Evolutionary conservation across 2,113 vertebrate species (phyloP).

Genomic region (Carettochelys insculpta): DNA sequence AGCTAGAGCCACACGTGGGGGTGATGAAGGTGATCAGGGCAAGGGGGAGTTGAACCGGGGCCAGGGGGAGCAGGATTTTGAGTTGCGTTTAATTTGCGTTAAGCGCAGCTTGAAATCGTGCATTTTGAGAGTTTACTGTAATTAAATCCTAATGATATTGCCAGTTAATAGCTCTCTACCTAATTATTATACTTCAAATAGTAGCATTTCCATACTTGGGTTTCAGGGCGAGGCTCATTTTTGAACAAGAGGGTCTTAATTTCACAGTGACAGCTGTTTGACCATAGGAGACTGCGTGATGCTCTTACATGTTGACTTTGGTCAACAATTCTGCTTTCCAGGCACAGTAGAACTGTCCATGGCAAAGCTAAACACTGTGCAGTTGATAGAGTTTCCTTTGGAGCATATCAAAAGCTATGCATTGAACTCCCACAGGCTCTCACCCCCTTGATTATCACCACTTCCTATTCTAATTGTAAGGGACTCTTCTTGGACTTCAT

Average conservation of each 20-base stretch:
- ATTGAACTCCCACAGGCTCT: not conserved
- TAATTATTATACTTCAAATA: not conserved
- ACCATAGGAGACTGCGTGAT: not conserved
- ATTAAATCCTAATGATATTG: not conserved
- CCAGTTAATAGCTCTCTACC: not conserved
- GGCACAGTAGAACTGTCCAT: fast-evolving
- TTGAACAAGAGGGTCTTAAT: not conserved
- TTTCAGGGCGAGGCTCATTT: not conserved
- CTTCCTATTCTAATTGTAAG: not conserved
- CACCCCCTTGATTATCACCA: not conserved
- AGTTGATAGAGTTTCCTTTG: not conserved
- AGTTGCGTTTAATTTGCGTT: too few relatives aligned
- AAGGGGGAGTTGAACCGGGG: too few relatives aligned
- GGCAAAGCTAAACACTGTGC: not conserved
- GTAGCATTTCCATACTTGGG: fast-evolving
- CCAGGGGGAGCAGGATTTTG: too few relatives aligned
- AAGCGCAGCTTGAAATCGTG: too few relatives aligned
- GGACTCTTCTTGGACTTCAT: not conserved
- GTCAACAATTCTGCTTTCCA: not conserved
- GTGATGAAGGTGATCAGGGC: too few relatives aligned
- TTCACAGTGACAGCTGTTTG: not conserved
- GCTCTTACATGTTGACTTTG: not conserved
- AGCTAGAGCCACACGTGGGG: too few relatives aligned
- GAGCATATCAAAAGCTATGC: not conserved
- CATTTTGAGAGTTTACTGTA: too few relatives aligned